A percentile compares a stretch with the other conserved stretches of the same genome.
These are phyloP conservation scores for Atta cephalotes DNA, from an alignment of 1,140 invertebrate species.

Conservation along the genomic window DNA sequence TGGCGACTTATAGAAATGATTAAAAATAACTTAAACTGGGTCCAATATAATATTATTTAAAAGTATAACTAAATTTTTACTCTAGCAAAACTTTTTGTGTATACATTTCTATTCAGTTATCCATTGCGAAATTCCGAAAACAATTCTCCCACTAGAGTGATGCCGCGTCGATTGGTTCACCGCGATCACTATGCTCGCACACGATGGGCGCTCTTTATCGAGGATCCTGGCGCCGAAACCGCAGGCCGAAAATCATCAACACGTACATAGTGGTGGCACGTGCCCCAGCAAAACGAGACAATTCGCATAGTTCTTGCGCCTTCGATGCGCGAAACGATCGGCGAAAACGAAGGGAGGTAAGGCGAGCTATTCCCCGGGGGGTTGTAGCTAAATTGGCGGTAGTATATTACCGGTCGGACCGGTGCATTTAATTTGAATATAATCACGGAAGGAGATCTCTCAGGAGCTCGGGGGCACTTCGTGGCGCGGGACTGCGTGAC, in stretches of 20 bases:
- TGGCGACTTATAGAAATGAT: too few species aligned
- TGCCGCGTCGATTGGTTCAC: constrained; percentile 42
- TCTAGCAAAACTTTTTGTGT: too few species aligned
- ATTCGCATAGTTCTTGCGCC: constrained; percentile 76
- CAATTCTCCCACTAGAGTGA: constrained; percentile 38
- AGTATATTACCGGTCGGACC: constrained; percentile 86
- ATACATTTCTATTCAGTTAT: background rate
- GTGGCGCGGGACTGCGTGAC: constrained; percentile 85
- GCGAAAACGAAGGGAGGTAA: constrained; percentile 74
- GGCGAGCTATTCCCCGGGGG: constrained; percentile 81
- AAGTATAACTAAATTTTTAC: too few species aligned
- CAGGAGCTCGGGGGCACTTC: constrained; percentile 81
- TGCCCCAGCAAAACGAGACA: constrained; percentile 77
- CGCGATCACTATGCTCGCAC: constrained; percentile 5
- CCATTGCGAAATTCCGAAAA: constrained; percentile 34
- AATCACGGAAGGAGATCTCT: constrained; percentile 85
- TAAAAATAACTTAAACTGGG: too few species aligned
- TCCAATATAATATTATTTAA: too few species aligned
- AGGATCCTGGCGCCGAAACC: constrained; percentile 31
- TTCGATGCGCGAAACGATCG: constrained; percentile 59
- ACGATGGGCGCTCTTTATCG: constrained; percentile 36
- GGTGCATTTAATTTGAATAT: constrained; percentile 87
- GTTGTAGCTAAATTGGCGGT: constrained; percentile 86
- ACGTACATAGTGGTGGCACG: constrained; percentile 1
- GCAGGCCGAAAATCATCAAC: constrained; percentile 39